These are phyloP conservation scores for Syngnathus rostellatus DNA, from an alignment of 2,797 vertebrate genomes.

Conservation along the genomic window DNA sequence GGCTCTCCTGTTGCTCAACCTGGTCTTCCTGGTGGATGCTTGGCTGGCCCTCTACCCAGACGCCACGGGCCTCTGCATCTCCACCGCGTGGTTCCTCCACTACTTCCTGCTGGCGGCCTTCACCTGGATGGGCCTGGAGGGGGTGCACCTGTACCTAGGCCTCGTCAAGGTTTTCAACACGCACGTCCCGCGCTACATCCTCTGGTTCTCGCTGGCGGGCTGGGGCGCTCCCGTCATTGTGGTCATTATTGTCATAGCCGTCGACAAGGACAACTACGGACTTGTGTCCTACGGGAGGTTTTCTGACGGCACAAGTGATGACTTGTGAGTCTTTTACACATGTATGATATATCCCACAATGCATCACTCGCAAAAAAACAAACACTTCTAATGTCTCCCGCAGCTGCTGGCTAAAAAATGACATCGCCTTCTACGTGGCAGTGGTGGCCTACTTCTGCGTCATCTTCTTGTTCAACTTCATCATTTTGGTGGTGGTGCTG, in stretches of 20 bases:
- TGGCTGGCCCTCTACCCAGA: constrained; percentile 83
- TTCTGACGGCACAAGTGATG: constrained; percentile 70
- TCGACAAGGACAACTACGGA: constrained; percentile 79
- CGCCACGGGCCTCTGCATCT: constrained; percentile 77
- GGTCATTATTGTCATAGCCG: constrained; percentile 78
- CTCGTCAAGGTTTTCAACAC: constrained; percentile 95
- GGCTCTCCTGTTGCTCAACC: constrained; percentile 82
- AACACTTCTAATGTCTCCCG: constrained; percentile 11
- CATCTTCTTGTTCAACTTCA: constrained; percentile 84
- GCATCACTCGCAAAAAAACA: not conserved
- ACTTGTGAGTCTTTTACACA: constrained; percentile 79
- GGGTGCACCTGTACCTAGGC: constrained; percentile 93
- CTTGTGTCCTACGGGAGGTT: constrained; percentile 77
- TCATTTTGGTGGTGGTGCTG: constrained; percentile 93
- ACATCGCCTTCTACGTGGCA: constrained; percentile 80
- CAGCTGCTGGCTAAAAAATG: constrained; percentile 88
- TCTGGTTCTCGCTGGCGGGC: constrained; percentile 86
- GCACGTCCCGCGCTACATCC: constrained; percentile 82
- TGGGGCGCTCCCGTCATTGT: constrained; percentile 90
- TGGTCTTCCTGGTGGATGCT: constrained; percentile 84
- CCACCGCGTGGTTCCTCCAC: constrained; percentile 91
- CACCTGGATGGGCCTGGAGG: constrained; percentile 99
- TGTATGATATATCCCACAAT: not conserved
- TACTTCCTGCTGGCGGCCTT: constrained; percentile 93
- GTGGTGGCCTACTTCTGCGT: constrained; percentile 90